phyloP scores from a whole-genome alignment of 2,113 vertebrate species.

The Pogonocichla stellata region DNA sequence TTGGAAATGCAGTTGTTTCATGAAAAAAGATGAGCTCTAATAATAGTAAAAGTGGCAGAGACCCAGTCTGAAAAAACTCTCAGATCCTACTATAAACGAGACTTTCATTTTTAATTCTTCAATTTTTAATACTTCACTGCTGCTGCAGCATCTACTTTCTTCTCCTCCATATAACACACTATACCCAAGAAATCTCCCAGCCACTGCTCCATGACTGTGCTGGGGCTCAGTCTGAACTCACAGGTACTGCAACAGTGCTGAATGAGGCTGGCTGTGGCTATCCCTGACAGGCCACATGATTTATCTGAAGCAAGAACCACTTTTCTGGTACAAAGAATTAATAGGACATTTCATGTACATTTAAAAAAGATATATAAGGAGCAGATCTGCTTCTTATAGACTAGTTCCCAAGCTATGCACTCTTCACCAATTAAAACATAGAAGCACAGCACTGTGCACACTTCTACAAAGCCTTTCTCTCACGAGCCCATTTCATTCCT shows the following conservation, averaged over 20 bases:
- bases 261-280: not conserved
- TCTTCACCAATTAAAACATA: not conserved
- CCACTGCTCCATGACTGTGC: not conserved
- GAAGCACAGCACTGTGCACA: not conserved
- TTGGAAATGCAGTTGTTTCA: slow-evolving; percentile 63
- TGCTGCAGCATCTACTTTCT: not conserved
- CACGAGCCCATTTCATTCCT: not conserved
- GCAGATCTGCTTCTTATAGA: not conserved
- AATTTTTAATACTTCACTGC: not conserved
- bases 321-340: not conserved
- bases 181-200: not conserved
- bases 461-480: not conserved
- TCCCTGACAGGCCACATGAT: not conserved
- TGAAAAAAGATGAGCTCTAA: slow-evolving; percentile 71
- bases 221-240: not conserved
- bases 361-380: not conserved
- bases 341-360: not conserved
- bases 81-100: slow-evolving; percentile 46
- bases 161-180: not conserved
- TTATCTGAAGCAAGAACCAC: not conserved
- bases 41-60: slow-evolving; percentile 61
- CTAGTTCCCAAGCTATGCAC: not conserved
- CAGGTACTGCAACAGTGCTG: not conserved
- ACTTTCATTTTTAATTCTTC: slow-evolving; percentile 52
- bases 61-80: slow-evolving; percentile 25